Evolutionary conservation across 2,113 vertebrate species (phyloP), one percentile per base, ranked within the genome.

Genomic region (Struthidea cinerea): DNA sequence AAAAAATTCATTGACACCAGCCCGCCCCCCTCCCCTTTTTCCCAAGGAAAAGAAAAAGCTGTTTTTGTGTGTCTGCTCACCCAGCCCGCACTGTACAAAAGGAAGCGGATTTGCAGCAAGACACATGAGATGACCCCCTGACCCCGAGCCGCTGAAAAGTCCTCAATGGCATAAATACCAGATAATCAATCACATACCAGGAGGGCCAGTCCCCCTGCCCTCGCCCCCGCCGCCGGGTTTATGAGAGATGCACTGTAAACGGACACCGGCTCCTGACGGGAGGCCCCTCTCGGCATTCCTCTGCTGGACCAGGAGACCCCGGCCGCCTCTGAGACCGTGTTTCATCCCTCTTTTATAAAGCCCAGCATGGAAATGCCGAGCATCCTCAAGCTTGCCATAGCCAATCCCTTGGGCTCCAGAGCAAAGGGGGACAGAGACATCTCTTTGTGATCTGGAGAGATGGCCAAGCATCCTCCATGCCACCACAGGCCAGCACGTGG

Each of bases 181-280:
- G 98, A 98, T 99, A 99, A 99, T 99, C 99, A 99, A 99, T 99
- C 99, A 99, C 98, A 99, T 98, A 98, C 98, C 98, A 98, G 98
- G 98, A 98, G 98, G 95, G 97, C 97, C 94, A 97, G 98, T 98
- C 98, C 95, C 95, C 93, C 98, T 97, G 98, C 98, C 98, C 98
- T 97, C 80, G 70, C 96, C 98, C 95, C 97, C 59, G 96, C 96
- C 97, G 94, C 95, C 91, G 98, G 97, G 98, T 97, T 98, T 98
- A 98, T 97, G 97, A 98, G 97, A 97, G 97, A 97, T 96, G 97
- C 98, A 99, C 99, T 99, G 99, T 99, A 99, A 99, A 98, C 96
- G 98, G 98, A 99, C 98, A 98, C 98, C 97, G 70, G 97, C 81
- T 97, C 94, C 96, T 92, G 96, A 95, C 81, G 95, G 93, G 94